Conservation (phyloP, 2,113 vertebrate genomes). For the Archilochus colubris region DNA sequence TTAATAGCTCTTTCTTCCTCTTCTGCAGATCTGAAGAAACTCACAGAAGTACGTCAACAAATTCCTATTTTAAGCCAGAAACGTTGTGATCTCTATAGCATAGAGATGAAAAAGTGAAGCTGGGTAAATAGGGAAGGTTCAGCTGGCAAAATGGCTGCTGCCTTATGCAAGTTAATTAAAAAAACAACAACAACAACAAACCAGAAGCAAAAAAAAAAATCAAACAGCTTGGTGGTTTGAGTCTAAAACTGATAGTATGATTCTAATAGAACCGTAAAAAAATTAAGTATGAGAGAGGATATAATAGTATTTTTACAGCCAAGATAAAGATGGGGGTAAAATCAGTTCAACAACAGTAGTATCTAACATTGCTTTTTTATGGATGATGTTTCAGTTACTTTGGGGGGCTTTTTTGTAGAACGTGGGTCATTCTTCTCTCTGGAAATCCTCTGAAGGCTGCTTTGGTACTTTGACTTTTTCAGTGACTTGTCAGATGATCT, state of each 20-base stretch:
- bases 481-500: background rate
- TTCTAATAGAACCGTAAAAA: too few relatives aligned
- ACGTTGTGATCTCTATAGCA: constrained; percentile 86
- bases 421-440: background rate
- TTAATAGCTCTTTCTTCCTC: background rate
- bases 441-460: background rate
- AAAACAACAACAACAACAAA: too few relatives aligned
- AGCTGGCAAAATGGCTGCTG: background rate
- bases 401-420: background rate
- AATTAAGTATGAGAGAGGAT: background rate
- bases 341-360: background rate
- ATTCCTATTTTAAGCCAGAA: constrained; percentile 90
- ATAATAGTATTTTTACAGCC: background rate
- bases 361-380: background rate
- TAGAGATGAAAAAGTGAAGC: constrained; percentile 71
- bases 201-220: background rate
- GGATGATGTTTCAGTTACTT: background rate
- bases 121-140: background rate
- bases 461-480: background rate
- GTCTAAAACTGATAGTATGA: background rate
- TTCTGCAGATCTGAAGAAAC: constrained; percentile 89
- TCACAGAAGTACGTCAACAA: constrained; percentile 90
- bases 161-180: background rate
- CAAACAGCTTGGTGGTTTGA: background rate
- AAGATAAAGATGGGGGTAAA: background rate